Percentiles rank a stretch among this genome's conserved stretches.
Conservation (phyloP, 2,888 invertebrate species). For the Luffia ferchaultella region DNA sequence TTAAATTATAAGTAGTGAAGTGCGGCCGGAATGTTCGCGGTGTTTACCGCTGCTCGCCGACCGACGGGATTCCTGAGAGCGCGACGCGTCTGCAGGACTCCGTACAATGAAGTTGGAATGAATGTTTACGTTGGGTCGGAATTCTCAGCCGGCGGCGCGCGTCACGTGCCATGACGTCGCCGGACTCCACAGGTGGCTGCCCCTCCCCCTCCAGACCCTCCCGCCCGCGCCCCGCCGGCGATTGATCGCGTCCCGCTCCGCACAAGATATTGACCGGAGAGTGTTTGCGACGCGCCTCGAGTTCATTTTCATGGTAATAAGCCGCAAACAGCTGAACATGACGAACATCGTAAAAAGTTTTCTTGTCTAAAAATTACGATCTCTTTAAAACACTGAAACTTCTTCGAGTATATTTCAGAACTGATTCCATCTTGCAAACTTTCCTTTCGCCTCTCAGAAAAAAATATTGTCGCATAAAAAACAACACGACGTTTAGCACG, state of each 20-base stretch:
- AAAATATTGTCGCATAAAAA: background rate
- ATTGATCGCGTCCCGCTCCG: slow-evolving; percentile 62
- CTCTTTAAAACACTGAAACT: no score
- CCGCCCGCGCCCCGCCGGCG: slow-evolving; percentile 35
- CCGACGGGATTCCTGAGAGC: no score
- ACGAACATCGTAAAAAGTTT: background rate
- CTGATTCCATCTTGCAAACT: no score
- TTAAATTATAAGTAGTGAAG: slow-evolving; percentile 4
- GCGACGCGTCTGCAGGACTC: slow-evolving; percentile 36
- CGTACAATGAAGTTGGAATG: slow-evolving; percentile 64
- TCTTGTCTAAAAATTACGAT: no score
- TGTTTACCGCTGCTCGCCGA: slow-evolving; percentile 50
- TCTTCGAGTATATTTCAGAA: no score
- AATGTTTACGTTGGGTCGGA: slow-evolving; percentile 66
- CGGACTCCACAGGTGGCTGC: slow-evolving; percentile 40
- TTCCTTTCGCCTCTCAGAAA: background rate
- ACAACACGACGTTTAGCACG: background rate
- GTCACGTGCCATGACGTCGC: slow-evolving; percentile 53
- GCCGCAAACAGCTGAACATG: background rate
- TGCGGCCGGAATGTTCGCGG: slow-evolving; percentile 11
- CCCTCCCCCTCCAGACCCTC: slow-evolving; percentile 20
- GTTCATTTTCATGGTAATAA: background rate
- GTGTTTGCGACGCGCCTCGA: slow-evolving; percentile 14
- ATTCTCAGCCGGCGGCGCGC: slow-evolving; percentile 41
- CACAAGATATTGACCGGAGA: slow-evolving; percentile 64